These are phyloP conservation scores for Nezara viridula DNA, from an alignment of 2,888 invertebrate genomes.

Conservation along the genomic window DNA sequence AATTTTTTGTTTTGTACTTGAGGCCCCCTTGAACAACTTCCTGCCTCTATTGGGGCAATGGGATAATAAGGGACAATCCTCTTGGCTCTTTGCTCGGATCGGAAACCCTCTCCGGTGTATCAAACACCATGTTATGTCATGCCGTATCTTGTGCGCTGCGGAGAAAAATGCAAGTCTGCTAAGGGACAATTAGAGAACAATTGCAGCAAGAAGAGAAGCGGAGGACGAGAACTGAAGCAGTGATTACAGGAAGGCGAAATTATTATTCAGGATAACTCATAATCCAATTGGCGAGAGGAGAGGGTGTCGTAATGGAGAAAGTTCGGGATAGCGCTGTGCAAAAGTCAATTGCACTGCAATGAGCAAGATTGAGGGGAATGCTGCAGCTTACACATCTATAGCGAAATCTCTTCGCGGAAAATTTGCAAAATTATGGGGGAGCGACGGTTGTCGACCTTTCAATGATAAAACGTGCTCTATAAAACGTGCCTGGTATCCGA, in stretches of 20 bases:
- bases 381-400: background rate
- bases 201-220: background rate
- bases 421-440: constrained; percentile 25
- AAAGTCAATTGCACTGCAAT: constrained; percentile 23
- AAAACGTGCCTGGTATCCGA: background rate
- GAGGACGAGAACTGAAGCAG: background rate
- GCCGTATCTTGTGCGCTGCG: background rate
- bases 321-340: background rate
- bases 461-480: background rate
- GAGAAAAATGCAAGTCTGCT: background rate
- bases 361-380: constrained; percentile 8
- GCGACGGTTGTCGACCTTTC: background rate
- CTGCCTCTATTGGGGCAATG: constrained; percentile 42
- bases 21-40: background rate
- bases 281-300: background rate
- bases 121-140: background rate
- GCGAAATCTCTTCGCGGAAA: background rate
- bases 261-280: constrained; percentile 26
- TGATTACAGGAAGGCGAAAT: background rate
- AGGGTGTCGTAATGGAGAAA: constrained; percentile 28
- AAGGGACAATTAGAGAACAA: background rate
- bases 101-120: background rate
- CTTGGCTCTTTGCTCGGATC: constrained; percentile 16
- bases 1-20: constrained; percentile 15
- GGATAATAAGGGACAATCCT: constrained; percentile 35